Evolutionary conservation across 1,140 invertebrate genomes (phyloP), one percentile per base, ranked within the genome.

Genomic region (Hyposmocoma kahamanoa): DNA sequence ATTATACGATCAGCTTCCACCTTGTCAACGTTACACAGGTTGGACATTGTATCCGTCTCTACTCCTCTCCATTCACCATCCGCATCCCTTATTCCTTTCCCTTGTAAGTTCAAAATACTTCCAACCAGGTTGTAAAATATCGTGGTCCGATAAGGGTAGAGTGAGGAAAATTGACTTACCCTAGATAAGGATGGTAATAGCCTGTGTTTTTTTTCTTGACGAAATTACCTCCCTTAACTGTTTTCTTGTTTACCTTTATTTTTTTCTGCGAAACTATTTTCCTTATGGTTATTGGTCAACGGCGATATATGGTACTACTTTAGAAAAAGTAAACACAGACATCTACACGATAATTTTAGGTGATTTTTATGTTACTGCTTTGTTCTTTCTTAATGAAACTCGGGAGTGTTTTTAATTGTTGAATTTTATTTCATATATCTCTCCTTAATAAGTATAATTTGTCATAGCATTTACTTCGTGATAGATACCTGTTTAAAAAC

Each of bases 91-190:
- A 71, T 55, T n/a, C 0, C 9, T 0, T 26, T 19, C 3, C 8
- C 0, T 3, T 44, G 65, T 71, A 56, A 43, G 48, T 47, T 52
- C 11, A 66, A 36, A 52, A 43, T 71, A 26, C 18, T 10, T 15
- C 48, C 19, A 17, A n/a, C 26, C 13, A 15, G n/a, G 1, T 6
- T 17, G 22, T 32, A 38, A 19, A 24, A 26, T 26, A 58, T n/a
- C 18, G 19, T 59, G 39, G 42, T 32, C 39, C 47, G 21, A 60
- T 62, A 57, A 51, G 56, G 59, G 67, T 57, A 65, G 68, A 71
- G 66, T 65, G 72, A 67, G 59, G 75, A 79, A 80, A 84, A 84
- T 84, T 84, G 77, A 84, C 80, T 84, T 84, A 73, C 76, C 79
- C 73, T 68, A 80, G 73, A 81, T 84, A 81, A 78, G 72, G 65